Evolutionary conservation across 2,888 invertebrate species (phyloP), one percentile per base, ranked within the genome.

Genomic region (Parnassius mnemosyne): DNA sequence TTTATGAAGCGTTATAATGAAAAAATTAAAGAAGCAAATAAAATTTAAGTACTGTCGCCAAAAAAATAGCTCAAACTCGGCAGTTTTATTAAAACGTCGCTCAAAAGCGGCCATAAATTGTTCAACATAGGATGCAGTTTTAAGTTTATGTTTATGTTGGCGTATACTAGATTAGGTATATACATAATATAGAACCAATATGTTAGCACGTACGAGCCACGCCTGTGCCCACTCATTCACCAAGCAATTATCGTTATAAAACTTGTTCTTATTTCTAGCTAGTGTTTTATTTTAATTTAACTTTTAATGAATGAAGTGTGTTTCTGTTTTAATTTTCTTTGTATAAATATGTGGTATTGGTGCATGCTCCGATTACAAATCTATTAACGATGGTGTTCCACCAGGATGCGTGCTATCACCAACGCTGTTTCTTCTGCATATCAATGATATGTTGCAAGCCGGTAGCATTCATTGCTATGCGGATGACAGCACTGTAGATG

Each of bases 181-280:
- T 47, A n/a, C n/a, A n/a, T n/a, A n/a, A n/a, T n/a, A n/a, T n/a
- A n/a, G n/a, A 13, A 13, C 16, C n/a, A 12, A 2, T 12, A 25
- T 7, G 25, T 25, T 25, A 3, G 25, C 5, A 5, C 25, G n/a
- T 12, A 5, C 2, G 12, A 9, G 47, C 13, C 1, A 13, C 9
- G 13, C n/a, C n/a, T 47, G 47, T 47, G 25, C 66, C 44, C 57
- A 66, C 25, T 57, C 63, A 63, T 51, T 69, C 68, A 43, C 66
- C 67, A 76, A 71, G 78, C 83, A 85, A 85, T 86, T 84, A 86
- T 72, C 71, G 66, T 56, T 62, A 74, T 74, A 80, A 25, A 25
- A 81, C 81, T 83, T 25, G 3, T 25, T 25, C 3, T 25, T 25
- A 25, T 25, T 25, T 25, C 25, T 25, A 25, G 3, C 25, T 3